Evolutionary conservation across 1,140 invertebrate species (phyloP).

Genomic region (Idris sp.): DNA sequence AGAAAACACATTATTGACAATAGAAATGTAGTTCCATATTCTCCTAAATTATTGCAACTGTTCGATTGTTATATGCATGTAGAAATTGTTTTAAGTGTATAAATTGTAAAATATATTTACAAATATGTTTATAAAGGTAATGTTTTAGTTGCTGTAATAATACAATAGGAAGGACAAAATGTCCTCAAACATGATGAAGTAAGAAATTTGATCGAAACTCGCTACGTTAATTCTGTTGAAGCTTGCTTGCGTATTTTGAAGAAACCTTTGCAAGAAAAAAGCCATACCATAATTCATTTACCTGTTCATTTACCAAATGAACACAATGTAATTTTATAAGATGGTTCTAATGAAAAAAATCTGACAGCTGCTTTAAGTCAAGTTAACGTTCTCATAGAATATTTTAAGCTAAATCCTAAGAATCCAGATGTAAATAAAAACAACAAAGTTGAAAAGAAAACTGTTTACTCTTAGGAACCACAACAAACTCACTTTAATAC

Average conservation of each 20-base stretch:
- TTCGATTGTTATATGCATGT: too few species aligned
- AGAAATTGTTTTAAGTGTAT: too few species aligned
- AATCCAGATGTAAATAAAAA: slow-evolving; percentile 2
- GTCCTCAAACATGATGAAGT: slow-evolving; percentile 47
- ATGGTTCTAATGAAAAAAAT: slow-evolving; percentile 2
- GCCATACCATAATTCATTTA: background rate
- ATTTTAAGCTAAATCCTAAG: slow-evolving; percentile 1
- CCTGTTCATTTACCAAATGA: too few species aligned
- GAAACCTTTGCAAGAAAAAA: slow-evolving; percentile 9
- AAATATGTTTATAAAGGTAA: too few species aligned
- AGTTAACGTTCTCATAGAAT: background rate
- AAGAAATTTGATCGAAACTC: slow-evolving; percentile 23
- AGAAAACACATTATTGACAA: too few species aligned
- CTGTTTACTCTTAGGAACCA: background rate
- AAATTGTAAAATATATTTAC: too few species aligned
- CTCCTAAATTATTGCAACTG: too few species aligned
- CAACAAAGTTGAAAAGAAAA: slow-evolving; percentile 1
- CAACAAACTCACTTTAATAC: slow-evolving; percentile 1
- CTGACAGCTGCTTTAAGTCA: slow-evolving; percentile 3
- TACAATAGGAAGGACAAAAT: too few species aligned
- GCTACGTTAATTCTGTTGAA: slow-evolving; percentile 21
- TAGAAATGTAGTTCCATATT: too few species aligned
- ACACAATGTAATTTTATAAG: slow-evolving; percentile 2
- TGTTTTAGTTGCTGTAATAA: too few species aligned
- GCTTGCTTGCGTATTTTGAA: slow-evolving; percentile 4